Evolutionary conservation across 2,888 invertebrate genomes (phyloP).

Genomic region (Xanthia togata): DNA sequence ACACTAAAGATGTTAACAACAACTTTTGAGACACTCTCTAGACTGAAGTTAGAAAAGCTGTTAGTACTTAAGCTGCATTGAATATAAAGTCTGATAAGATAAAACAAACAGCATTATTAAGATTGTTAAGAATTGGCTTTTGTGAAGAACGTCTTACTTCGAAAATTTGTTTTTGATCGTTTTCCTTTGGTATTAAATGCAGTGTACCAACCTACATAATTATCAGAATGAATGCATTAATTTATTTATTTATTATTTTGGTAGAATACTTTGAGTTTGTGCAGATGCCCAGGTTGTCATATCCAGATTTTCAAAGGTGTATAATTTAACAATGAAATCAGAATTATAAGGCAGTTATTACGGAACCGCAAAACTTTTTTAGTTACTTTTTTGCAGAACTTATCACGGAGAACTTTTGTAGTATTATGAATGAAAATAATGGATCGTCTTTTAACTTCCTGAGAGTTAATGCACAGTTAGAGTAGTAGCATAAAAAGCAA

Average conservation of each 20-base stretch:
- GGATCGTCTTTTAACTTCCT: slow-evolving; percentile 24
- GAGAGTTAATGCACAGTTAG: slow-evolving; percentile 21
- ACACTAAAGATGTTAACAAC: slow-evolving; percentile 15
- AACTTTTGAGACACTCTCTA: slow-evolving; percentile 50
- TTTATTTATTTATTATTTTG: not conserved
- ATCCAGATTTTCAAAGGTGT: not conserved
- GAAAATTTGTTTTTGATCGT: not conserved
- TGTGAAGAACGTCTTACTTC: not conserved
- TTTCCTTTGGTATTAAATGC: not conserved
- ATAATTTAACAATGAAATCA: not conserved
- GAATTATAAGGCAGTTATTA: not conserved
- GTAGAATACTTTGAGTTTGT: not conserved
- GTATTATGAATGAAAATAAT: slow-evolving; percentile 44
- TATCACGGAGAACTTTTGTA: slow-evolving; percentile 20
- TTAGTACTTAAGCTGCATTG: slow-evolving; percentile 9
- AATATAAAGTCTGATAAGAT: slow-evolving; percentile 21
- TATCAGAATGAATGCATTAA: not conserved
- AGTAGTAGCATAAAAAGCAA: not conserved
- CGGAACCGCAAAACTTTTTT: not conserved
- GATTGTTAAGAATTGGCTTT: not conserved
- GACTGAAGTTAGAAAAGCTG: slow-evolving; percentile 41
- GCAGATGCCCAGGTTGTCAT: not conserved
- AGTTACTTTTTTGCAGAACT: slow-evolving; percentile 1
- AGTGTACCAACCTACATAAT: not conserved
- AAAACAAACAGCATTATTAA: slow-evolving; percentile 11